Base-by-base conservation (phyloP, 2,888 invertebrate genomes). In the Drosophila mimetica region DNA sequence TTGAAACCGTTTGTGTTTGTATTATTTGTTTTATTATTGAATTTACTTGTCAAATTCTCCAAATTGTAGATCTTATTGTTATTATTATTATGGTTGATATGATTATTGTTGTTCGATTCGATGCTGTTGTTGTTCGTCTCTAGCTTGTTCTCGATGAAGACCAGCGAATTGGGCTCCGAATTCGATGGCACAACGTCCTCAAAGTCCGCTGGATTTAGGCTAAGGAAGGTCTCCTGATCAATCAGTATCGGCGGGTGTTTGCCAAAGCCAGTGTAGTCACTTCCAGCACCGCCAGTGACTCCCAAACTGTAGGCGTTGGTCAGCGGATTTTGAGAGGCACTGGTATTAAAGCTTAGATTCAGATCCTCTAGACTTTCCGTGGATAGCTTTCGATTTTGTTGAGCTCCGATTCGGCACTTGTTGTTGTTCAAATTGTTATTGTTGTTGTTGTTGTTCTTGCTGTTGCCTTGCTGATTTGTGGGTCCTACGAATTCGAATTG, bases 401-500 rank as follows among this genome's bases (percentile, higher is more conserved):
- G 89, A 71, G 85, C 84, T 22, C 90, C 90, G 36, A 91, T 89
- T 67, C 86, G 84, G 1, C 64, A 64, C 67, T 65, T 80, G 50
- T 65, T 79, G 46, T 69, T 84, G 50, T 67, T 86, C 61, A 52
- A 67, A 74, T 44, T 72, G 47, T 48, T 41, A 7, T 20, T 76
- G 34, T 60, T 77, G 53, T 55, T 82, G 50, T 36, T 65, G 28
- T 50, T 48, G 2, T 75, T 77, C 5, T 72, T 66, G 14, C 48
- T 51, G 14, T 50, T 51, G 50, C 77, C 70, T 37, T 76, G 74
- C 25, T 74, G 63, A 41, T 66, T 71, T 81, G 81, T 81, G 66
- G 83, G 90, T 42, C 96, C 96, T 81, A 96, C 94, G 92, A 96
- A 96, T 92, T 96, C 96, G 89, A 97, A 97, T 92, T 96, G 96